Evolutionary conservation across 2,797 vertebrate species (phyloP).

Genomic region (Pelodytes ibericus): DNA sequence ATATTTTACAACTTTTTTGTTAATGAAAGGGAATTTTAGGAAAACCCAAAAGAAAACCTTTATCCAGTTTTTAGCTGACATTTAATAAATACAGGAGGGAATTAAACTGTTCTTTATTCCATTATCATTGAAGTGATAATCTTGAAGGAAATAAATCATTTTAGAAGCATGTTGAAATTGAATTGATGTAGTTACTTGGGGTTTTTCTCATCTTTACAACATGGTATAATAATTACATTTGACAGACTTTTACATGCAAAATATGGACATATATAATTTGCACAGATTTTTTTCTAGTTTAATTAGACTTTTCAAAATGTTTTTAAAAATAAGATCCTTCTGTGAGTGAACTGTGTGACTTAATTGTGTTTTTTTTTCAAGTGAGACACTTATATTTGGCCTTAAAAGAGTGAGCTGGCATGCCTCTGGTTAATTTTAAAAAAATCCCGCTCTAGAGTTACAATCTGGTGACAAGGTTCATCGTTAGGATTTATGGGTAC

Average conservation of each 20-base stretch:
- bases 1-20: no score
- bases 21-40: no score
- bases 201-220: not conserved
- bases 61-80: no score
- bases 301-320: conserved; percentile 59
- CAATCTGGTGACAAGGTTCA: conserved; percentile 72
- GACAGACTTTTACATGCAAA: conserved; percentile 37
- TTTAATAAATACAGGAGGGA: no score
- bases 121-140: no score
- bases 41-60: no score
- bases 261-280: conserved; percentile 47
- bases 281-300: conserved; percentile 63
- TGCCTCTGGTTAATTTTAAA: conserved; percentile 72
- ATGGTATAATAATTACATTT: conserved; percentile 32
- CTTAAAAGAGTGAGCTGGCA: conserved; percentile 63
- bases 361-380: conserved; percentile 59
- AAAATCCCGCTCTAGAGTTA: conserved; percentile 69
- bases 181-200: no score
- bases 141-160: no score
- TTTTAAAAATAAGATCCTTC: conserved; percentile 3
- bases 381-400: conserved; percentile 63
- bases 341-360: conserved; percentile 54
- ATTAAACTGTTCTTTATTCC: no score
- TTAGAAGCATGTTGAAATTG: no score
- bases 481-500: conserved; percentile 74